Base-by-base conservation (phyloP, 2,888 invertebrate genomes). In the Glyphotaelius pellucidus region DNA sequence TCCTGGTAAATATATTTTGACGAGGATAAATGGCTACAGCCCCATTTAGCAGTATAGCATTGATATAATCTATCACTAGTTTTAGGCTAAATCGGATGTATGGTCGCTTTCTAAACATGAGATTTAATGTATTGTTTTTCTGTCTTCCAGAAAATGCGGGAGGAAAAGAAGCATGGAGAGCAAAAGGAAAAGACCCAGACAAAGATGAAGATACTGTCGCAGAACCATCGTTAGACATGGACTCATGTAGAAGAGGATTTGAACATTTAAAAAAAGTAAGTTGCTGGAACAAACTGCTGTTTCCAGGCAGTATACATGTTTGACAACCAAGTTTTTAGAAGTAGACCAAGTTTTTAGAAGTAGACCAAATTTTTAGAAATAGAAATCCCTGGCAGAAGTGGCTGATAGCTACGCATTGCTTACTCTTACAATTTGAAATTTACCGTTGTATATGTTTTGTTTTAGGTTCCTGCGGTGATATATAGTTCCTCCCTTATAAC, bases 161-260 rank as follows among this genome's bases (percentile, higher is more conserved):
- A 35, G 93, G 97, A 94, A 98, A 98, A 94, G 98, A 98, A 95
- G 97, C 97, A 93, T 96, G 97, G n/a, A 95, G 97, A 90, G 96
- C 97, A 12, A 95, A 98, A 92, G 98, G 98, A 94, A 97, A 97
- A 90, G 98, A 99, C 94, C 97, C 97, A 93, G 99, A 99, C 94
- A 99, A 99, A 95, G 99, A 99, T 94, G 97, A 98, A 94, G 98
- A 99, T 94, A 97, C 98, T 94, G 96, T 97, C 92, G 94, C 96
- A 93, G 95, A 97, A 94, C 95, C 96, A 0, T 96, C 95, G 38
- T 96, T 98, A n/a, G 98, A 98, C 95, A 96, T 98, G 89, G 96
- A 96, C 0, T 96, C 98, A 0, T 97, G 98, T 94, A 96, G 97
- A 92, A 96, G 98, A 94, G 97, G 98, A 15, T 98, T 97, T 94